phyloP scores from a whole-genome alignment of 2,888 invertebrate species.

The Drosophila rellima region DNA sequence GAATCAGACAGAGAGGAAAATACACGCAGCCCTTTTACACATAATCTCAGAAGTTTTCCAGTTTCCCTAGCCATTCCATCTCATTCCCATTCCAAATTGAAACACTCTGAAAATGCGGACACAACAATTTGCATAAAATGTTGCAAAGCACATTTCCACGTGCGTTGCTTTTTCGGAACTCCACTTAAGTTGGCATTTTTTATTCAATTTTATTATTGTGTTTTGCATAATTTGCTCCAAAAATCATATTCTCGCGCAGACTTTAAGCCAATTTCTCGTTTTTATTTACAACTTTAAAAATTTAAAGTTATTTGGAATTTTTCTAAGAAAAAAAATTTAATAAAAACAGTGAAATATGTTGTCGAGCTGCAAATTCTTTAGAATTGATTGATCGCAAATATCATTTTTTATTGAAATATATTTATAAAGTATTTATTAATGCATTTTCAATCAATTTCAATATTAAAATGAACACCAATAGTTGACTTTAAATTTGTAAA shows the following conservation, averaged over 20 bases:
- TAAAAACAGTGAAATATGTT: too few relatives aligned
- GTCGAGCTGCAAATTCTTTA: too few relatives aligned
- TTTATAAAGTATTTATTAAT: neutral
- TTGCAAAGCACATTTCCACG: conserved; percentile 43
- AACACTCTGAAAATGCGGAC: conserved; percentile 40
- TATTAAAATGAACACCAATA: neutral
- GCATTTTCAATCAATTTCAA: neutral
- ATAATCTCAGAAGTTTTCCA: conserved; percentile 29
- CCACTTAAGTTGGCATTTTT: conserved; percentile 54
- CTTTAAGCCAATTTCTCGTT: neutral
- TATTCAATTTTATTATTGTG: conserved; percentile 78
- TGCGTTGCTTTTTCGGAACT: conserved; percentile 13
- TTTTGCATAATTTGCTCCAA: conserved; percentile 72
- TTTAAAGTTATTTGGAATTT: neutral
- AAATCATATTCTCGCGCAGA: neutral
- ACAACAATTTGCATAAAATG: conserved; percentile 72
- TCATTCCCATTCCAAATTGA: conserved; percentile 25
- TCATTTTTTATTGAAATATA: neutral
- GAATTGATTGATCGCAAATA: neutral
- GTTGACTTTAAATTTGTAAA: too few relatives aligned
- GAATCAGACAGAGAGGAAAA: neutral
- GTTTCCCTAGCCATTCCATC: neutral
- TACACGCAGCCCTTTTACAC: conserved; percentile 45
- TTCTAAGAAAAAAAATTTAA: too few relatives aligned
- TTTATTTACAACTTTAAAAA: conserved; percentile 2